Conservation (phyloP, 1,140 invertebrate species). For the Penaeus indicus region DNA sequence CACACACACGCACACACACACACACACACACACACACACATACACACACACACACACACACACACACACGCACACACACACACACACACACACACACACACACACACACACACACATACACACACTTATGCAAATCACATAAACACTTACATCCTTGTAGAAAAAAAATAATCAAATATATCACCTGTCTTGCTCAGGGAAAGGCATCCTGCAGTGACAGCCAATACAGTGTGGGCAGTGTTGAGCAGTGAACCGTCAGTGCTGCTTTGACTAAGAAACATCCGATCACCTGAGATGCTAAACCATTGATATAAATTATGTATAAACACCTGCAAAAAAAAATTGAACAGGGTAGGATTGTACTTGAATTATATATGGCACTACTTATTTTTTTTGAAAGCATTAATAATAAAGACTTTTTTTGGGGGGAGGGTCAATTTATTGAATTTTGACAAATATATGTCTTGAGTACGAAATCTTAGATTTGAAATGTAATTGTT, state of each 20-base stretch:
- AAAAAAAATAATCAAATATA: too few relatives aligned
- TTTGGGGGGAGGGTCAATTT: too few relatives aligned
- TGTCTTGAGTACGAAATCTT: neutral
- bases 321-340: constrained; percentile 80
- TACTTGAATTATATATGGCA: neutral
- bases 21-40: too few relatives aligned
- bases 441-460: too few relatives aligned
- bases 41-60: too few relatives aligned
- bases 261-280: constrained; percentile 74
- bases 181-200: constrained; percentile 77
- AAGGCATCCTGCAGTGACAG: constrained; percentile 79
- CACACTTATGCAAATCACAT: too few relatives aligned
- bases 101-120: too few relatives aligned
- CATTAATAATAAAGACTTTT: neutral
- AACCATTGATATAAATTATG: constrained; percentile 79
- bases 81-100: too few relatives aligned
- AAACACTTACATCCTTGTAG: too few relatives aligned
- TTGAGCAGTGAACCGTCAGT: constrained; percentile 83
- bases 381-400: neutral
- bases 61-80: too few relatives aligned
- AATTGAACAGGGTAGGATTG: neutral
- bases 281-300: constrained; percentile 74
- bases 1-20: too few relatives aligned
- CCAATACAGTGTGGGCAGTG: constrained; percentile 83
- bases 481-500: neutral